A percentile compares a stretch with the other conserved stretches of the same genome.
Evolutionary conservation across 2,113 vertebrate species (phyloP).

Genomic region (Petrocephalus zakoni): DNA sequence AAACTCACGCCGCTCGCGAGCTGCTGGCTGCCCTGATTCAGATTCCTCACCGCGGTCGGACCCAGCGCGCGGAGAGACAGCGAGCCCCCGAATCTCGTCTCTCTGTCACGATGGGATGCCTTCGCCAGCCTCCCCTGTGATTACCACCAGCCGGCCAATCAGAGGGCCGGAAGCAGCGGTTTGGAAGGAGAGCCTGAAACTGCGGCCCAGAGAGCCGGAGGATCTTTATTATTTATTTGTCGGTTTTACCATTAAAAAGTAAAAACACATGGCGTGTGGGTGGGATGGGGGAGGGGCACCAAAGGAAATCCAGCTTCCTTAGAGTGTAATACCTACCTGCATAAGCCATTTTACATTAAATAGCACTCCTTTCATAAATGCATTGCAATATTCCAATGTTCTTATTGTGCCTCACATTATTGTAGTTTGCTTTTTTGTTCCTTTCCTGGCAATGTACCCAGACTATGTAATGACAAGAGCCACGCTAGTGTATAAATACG

Average conservation of each 20-base stretch:
- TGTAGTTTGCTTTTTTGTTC: neutral
- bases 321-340: neutral
- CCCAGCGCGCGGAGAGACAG: neutral
- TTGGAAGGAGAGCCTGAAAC: neutral
- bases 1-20: neutral
- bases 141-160: neutral
- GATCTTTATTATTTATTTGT: neutral
- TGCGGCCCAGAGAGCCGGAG: neutral
- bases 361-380: neutral
- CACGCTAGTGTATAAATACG: conserved; percentile 5
- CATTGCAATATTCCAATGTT: neutral
- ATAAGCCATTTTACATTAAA: neutral
- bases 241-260: neutral
- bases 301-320: neutral
- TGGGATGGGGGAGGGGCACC: neutral
- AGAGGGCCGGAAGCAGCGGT: neutral
- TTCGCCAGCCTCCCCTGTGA: neutral
- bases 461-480: conserved; percentile 3
- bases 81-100: neutral
- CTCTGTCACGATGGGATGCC: neutral
- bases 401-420: neutral
- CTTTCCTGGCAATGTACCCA: neutral
- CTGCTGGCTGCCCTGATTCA: neutral
- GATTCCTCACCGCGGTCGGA: neutral
- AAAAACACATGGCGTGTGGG: neutral